phyloP scores from a whole-genome alignment of 1,140 invertebrate genomes.

The Pristionchus pacificus region DNA sequence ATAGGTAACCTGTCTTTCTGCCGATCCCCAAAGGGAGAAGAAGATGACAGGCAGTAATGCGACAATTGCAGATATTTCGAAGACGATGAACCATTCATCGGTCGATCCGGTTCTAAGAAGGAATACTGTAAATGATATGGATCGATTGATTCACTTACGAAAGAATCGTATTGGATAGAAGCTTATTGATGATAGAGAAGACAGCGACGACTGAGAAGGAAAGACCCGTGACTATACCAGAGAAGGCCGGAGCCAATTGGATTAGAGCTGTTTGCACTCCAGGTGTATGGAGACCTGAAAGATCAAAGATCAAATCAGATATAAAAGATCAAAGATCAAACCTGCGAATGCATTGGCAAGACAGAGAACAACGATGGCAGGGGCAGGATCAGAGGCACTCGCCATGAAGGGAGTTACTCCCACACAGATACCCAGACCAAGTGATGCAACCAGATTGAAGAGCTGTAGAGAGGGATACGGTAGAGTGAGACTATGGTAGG shows the following conservation, averaged over 20 bases:
- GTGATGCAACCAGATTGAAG: constrained; percentile 52
- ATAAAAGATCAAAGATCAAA: constrained; percentile 13
- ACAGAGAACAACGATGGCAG: constrained; percentile 45
- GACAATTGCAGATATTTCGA: constrained; percentile 43
- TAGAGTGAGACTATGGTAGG: not conserved
- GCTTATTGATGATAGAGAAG: constrained; percentile 47
- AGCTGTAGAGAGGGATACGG: constrained; percentile 39
- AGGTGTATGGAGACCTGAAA: constrained; percentile 54
- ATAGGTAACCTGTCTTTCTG: constrained; percentile 29
- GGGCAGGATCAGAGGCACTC: constrained; percentile 24
- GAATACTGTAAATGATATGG: not conserved
- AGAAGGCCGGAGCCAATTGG: constrained; percentile 53
- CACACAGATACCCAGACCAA: constrained; percentile 51
- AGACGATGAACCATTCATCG: constrained; percentile 47
- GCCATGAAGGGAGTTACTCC: constrained; percentile 44
- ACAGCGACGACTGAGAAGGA: constrained; percentile 52
- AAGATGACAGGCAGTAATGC: constrained; percentile 45
- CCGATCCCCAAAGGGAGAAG: constrained; percentile 48
- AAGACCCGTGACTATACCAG: constrained; percentile 53
- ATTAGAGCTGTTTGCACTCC: constrained; percentile 54
- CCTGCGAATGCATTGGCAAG: constrained; percentile 54
- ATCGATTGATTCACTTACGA: constrained; percentile 8
- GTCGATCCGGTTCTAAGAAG: constrained; percentile 31
- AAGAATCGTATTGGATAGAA: constrained; percentile 40
- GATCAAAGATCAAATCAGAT: not conserved